Evolutionary conservation across 1,140 invertebrate species (phyloP), one percentile per base, ranked within the genome.

Genomic region (Penaeus vannamei): DNA sequence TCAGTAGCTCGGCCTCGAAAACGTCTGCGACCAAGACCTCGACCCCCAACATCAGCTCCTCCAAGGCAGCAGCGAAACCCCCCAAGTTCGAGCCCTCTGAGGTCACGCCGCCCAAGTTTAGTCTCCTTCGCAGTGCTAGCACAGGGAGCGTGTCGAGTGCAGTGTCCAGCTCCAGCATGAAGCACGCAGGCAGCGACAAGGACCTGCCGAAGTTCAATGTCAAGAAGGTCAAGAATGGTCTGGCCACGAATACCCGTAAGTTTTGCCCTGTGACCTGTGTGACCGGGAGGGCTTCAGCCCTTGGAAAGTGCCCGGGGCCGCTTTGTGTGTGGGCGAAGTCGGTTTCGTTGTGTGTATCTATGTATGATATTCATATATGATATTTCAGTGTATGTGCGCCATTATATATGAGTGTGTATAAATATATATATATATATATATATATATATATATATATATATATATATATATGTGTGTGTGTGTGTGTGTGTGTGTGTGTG

Each of bases 141-240:
- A 90, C 91, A 77, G 91, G 91, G 26, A 91, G 89, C 76, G 88
- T 91, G 85, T 53, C 62, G 69, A 87, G 62, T 32, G 72, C 84
- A 29, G 61, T 85, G 19, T 69, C 62, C 7, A 77, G n/a, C 10
- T 42, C n/a, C 29, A 62, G 84, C 42, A 79, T 91, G 84, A 90
- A 69, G 32, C 84, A 87, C 53, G 89, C 87, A 26, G 89, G 86
- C 23, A 91, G 91, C 46, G 91, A 91, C 60, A 90, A 89, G 84
- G 91, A 91, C 69, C 64, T 91, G n/a, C 91, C 91, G 59, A 90
- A 90, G 83, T 91, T 91, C 76, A 90, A 69, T 81, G 85, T 91
- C 77, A 91, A 89, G 89, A 91, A 89, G 85, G 90, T 90, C 69
- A 91, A 87, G 77, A 46, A 76, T 60, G 59, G 32, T 64, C 42